phyloP scores from a whole-genome alignment of 1,140 invertebrate species.

The Heliothis virescens region DNA sequence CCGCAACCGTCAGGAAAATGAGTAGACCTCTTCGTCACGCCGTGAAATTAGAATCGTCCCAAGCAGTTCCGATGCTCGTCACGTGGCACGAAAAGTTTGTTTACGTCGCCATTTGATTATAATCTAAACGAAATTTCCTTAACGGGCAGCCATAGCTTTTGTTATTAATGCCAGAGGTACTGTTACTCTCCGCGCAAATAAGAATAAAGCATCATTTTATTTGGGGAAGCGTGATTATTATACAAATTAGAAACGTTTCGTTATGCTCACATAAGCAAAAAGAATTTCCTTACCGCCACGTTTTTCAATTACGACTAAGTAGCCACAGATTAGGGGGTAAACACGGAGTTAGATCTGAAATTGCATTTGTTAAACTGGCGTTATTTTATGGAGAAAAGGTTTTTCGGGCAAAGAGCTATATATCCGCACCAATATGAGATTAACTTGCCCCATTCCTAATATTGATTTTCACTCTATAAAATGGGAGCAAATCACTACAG shows the following conservation, averaged over 20 bases:
- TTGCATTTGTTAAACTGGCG: neutral
- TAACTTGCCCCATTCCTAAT: slow-evolving; percentile 23
- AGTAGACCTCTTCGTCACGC: slow-evolving; percentile 77
- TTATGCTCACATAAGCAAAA: slow-evolving; percentile 19
- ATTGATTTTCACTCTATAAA: slow-evolving; percentile 31
- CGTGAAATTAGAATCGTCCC: slow-evolving; percentile 80
- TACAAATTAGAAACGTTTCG: slow-evolving; percentile 45
- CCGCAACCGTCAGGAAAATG: slow-evolving; percentile 83
- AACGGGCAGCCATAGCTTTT: slow-evolving; percentile 57
- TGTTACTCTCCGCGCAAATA: slow-evolving; percentile 46
- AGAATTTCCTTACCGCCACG: slow-evolving; percentile 27
- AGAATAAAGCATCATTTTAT: slow-evolving; percentile 48
- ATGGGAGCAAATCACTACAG: slow-evolving; percentile 39
- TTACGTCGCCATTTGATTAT: slow-evolving; percentile 81
- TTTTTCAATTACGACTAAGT: slow-evolving; percentile 32
- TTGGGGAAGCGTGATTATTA: slow-evolving; percentile 44
- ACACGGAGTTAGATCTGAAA: slow-evolving; percentile 1
- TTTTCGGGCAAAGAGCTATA: neutral
- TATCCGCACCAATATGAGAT: slow-evolving; percentile 1
- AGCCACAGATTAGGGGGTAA: slow-evolving; percentile 12
- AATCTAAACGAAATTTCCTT: slow-evolving; percentile 71
- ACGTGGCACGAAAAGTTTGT: slow-evolving; percentile 78
- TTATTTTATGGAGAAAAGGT: neutral
- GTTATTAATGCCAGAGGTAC: slow-evolving; percentile 52
- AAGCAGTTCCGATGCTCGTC: slow-evolving; percentile 69